Percentiles rank a stretch among this genome's conserved stretches.
phyloP scores from a whole-genome alignment of 2,888 invertebrate species.

The Autographa pulchrina region DNA sequence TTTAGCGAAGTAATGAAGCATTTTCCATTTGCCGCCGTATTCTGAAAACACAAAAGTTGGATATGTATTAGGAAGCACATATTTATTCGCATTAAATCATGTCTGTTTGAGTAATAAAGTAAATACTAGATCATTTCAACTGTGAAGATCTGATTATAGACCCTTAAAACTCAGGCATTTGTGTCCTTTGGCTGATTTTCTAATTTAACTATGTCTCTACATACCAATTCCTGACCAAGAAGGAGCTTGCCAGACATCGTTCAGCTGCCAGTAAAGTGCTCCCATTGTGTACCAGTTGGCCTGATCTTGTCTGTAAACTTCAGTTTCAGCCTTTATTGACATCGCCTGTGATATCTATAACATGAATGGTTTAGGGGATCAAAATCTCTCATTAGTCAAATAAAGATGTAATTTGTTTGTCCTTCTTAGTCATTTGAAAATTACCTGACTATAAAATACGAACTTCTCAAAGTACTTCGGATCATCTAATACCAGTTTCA shows the following conservation, averaged over 20 bases:
- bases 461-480: slow-evolving; percentile 91
- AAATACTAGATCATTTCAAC: no score
- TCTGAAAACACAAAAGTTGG: slow-evolving; percentile 84
- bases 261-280: slow-evolving; percentile 99
- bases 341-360: slow-evolving; percentile 96
- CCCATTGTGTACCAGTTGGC: slow-evolving; percentile 95
- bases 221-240: slow-evolving; percentile 97
- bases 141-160: no score
- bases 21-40: slow-evolving; percentile 94
- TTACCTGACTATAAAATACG: slow-evolving; percentile 96
- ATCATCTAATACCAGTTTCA: slow-evolving; percentile 88
- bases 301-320: slow-evolving; percentile 92
- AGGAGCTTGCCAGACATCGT: slow-evolving; percentile 99
- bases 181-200: no score
- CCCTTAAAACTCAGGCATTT: no score
- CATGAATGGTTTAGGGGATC: neutral
- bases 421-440: neutral
- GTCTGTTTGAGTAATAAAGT: neutral
- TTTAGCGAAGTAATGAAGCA: slow-evolving; percentile 96
- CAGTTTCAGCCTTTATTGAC: slow-evolving; percentile 95
- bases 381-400: neutral
- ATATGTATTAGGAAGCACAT: no score
- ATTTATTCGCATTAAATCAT: no score
- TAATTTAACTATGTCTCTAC: slow-evolving; percentile 12
- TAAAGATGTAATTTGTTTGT: no score